Evolutionary conservation across 2,113 vertebrate species (phyloP).

Genomic region (Bambusicola thoracicus): DNA sequence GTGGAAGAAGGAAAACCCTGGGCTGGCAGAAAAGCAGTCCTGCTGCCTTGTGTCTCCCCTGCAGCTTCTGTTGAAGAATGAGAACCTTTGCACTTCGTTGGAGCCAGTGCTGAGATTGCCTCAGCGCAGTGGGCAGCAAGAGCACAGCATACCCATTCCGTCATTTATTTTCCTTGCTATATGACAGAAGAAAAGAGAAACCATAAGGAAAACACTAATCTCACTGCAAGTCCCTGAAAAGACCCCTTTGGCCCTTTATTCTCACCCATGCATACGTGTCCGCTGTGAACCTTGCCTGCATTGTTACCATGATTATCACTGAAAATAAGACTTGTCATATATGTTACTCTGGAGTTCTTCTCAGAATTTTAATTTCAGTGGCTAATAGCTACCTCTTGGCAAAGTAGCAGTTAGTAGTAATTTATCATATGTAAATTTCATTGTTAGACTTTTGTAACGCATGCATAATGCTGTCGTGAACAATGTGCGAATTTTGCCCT

Average conservation of each 20-base stretch:
- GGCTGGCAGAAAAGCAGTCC: neutral
- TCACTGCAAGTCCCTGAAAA: neutral
- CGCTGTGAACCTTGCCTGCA: neutral
- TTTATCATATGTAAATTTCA: neutral
- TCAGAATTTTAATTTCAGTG: neutral
- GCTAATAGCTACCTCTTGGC: neutral
- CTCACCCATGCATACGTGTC: neutral
- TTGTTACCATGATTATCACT: neutral
- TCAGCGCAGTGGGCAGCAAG: neutral
- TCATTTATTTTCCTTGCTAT: neutral
- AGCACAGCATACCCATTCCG: neutral
- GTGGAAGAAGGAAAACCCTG: neutral
- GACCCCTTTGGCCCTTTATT: neutral
- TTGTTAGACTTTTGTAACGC: neutral
- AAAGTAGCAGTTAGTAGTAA: neutral
- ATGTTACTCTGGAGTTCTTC: neutral
- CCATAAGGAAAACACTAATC: neutral
- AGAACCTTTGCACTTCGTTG: neutral
- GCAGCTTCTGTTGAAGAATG: neutral
- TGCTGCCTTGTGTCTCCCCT: neutral
- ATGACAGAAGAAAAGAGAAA: neutral
- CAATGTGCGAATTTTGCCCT: neutral
- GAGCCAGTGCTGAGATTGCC: neutral
- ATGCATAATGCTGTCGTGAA: neutral
- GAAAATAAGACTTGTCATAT: neutral